A percentile compares a stretch with the other conserved stretches of the same genome.
Conservation (phyloP, 2,888 invertebrate genomes). For the Dinocampus coccinellae region DNA sequence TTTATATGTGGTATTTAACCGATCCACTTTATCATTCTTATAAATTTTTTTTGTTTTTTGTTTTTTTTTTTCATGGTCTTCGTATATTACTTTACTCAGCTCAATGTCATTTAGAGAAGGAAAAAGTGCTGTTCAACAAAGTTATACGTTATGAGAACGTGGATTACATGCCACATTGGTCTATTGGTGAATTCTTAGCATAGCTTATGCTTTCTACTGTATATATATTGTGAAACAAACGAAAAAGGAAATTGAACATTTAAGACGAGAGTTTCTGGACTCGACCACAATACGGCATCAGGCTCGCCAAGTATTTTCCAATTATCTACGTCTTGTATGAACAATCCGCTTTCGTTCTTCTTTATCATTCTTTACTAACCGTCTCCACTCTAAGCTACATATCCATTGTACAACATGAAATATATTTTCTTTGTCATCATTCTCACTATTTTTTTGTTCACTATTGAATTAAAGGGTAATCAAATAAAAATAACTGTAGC, state of each 20-base stretch:
- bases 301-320: conserved; percentile 66
- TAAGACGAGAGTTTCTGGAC: conserved; percentile 25
- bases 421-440: background rate
- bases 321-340: conserved; percentile 66
- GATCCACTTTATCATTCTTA: too few species aligned
- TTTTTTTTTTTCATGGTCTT: background rate
- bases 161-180: conserved; percentile 29
- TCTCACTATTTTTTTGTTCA: too few species aligned
- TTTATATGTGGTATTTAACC: too few species aligned
- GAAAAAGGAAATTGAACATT: conserved; percentile 12
- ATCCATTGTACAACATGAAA: background rate
- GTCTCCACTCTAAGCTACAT: background rate
- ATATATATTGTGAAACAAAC: conserved; percentile 19
- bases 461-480: too few species aligned
- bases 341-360: conserved; percentile 53
- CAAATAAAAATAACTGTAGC: too few species aligned
- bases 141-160: conserved; percentile 23
- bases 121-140: conserved; percentile 11
- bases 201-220: background rate
- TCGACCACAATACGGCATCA: conserved; percentile 38
- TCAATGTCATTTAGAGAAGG: too few species aligned
- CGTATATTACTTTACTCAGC: background rate
- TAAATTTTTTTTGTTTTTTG: too few species aligned
- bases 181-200: conserved; percentile 40
- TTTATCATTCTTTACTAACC: background rate